Evolutionary conservation across 2,113 vertebrate genomes (phyloP).

Genomic region (Cynopterus brachyotis): DNA sequence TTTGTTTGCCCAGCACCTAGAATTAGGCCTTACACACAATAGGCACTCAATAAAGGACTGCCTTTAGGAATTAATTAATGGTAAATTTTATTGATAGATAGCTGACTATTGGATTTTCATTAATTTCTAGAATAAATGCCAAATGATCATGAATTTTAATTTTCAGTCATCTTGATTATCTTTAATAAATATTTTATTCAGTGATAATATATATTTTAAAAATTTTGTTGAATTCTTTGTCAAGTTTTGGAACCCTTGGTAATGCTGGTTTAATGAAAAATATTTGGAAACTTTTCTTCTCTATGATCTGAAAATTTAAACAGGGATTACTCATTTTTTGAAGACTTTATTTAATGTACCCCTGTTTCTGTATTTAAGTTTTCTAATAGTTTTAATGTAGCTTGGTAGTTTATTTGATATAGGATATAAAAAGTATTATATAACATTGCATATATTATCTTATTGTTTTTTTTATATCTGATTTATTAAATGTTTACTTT

Average conservation of each 20-base stretch:
- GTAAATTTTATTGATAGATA: not conserved
- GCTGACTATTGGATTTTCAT: not conserved
- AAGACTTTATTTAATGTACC: not conserved
- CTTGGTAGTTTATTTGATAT: not conserved
- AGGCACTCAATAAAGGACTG: not conserved
- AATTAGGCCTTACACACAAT: not conserved
- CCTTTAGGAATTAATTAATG: not conserved
- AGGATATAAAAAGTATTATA: not conserved
- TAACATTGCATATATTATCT: no score
- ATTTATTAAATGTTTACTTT: no score
- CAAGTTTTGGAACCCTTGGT: not conserved
- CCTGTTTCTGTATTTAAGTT: not conserved
- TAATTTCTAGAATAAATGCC: not conserved
- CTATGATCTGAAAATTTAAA: not conserved
- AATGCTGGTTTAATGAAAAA: not conserved
- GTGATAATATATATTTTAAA: not conserved
- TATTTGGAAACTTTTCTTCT: not conserved
- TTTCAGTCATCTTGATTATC: not conserved
- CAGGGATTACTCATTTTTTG: not conserved
- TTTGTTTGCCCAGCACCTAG: not conserved
- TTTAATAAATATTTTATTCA: not conserved
- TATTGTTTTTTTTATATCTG: no score
- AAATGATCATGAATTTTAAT: not conserved
- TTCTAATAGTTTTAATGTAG: not conserved
- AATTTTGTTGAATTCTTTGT: not conserved